Conservation (phyloP, 2,113 vertebrate species). For the Mirounga angustirostris region DNA sequence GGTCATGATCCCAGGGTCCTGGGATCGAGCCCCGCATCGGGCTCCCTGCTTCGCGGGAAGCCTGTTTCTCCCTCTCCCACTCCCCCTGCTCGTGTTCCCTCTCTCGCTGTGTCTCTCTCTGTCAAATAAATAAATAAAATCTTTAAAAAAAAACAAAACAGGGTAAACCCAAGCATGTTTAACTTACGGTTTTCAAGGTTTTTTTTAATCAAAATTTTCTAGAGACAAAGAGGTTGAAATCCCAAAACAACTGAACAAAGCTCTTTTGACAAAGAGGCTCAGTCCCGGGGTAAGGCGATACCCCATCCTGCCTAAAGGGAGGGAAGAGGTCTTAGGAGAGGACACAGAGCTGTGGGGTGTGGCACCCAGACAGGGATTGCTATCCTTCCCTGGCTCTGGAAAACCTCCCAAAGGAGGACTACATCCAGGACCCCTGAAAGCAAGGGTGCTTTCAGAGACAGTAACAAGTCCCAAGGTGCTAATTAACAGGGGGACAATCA, state of each 20-base stretch:
- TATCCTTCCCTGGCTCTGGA: background rate
- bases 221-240: slow-evolving; percentile 38
- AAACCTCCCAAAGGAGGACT: background rate
- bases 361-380: rapidly evolving
- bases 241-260: slow-evolving; percentile 21
- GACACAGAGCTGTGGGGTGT: background rate
- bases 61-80: no score
- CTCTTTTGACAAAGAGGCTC: background rate
- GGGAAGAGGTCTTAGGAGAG: background rate
- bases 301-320: background rate
- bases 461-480: background rate
- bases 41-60: no score
- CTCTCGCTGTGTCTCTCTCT: no score
- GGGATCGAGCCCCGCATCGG: no score
- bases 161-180: slow-evolving; percentile 31
- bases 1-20: no score
- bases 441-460: rapidly evolving
- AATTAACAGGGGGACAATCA: background rate
- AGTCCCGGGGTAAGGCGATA: background rate
- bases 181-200: slow-evolving; percentile 27
- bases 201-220: slow-evolving; percentile 11
- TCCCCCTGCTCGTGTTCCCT: no score
- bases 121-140: no score
- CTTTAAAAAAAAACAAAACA: background rate
- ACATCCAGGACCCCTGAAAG: background rate